Evolutionary conservation across 1,140 invertebrate genomes (phyloP), one percentile per base, ranked within the genome.

Genomic region (Ruditapes philippinarum): DNA sequence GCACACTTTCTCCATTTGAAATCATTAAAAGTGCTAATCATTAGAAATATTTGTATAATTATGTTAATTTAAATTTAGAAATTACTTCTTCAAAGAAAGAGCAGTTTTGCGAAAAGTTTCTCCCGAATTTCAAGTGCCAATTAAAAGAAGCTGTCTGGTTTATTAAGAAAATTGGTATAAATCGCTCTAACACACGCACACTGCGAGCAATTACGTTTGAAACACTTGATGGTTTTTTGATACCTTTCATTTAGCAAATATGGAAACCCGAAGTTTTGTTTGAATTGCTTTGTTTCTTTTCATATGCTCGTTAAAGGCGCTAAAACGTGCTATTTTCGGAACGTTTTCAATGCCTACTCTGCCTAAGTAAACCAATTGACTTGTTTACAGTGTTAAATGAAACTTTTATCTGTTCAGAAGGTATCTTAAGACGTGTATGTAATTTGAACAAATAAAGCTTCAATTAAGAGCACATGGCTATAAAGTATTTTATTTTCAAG

Each of bases 91-190:
- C 36, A 40, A 70, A 70, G 22, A n/a, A 40, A 4, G 33, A 38
- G 65, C 22, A 70, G 19, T 36, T 70, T 19, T 40, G n/a, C n/a
- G 33, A 70, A 70, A 45, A 38, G 36, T 38, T 19, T 70, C 17
- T 36, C 12, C 33, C 33, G 28, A 38, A 70, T 70, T 70, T 70
- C 65, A 70, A 70, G 65, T 70, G 65, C 65, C 65, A 70, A 70
- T 70, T 70, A 70, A 70, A 65, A 70, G 11, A 38, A 38, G 65
- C 65, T 70, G 65, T 70, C 65, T 38, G 28, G 36, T 70, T 70
- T 70, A 70, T 70, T 28, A 70, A 70, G 65, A 70, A 70, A 70
- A 70, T 38, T 70, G 65, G 31, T 70, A 70, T 70, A 70, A 70
- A 70, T 70, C 65, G 1, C 38, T 19, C 7, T 38, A 38, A n/a